phyloP scores from a whole-genome alignment of 2,113 vertebrate genomes.

The Lota lota region DNA sequence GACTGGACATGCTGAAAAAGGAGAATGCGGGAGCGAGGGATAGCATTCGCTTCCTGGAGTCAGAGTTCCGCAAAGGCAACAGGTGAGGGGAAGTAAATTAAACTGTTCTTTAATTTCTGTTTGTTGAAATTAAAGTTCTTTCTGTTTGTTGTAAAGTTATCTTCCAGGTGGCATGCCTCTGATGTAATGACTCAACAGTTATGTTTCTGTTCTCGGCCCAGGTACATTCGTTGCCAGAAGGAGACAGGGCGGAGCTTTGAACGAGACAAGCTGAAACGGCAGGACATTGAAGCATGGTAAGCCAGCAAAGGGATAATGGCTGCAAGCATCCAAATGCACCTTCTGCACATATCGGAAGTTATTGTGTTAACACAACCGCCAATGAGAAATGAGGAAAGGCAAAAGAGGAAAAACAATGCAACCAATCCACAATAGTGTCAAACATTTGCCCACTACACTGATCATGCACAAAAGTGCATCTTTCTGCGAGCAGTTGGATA shows the following conservation, averaged over 20 bases:
- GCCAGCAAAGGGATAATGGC: not conserved
- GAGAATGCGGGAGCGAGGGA: constrained; percentile 90
- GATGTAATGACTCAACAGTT: not conserved
- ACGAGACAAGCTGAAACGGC: constrained; percentile 90
- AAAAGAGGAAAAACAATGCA: no score
- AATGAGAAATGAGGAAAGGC: no score
- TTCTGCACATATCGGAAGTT: no score
- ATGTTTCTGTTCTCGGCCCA: constrained; percentile 34
- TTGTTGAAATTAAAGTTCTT: no score
- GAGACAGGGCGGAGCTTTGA: constrained; percentile 89
- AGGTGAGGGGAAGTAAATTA: constrained; percentile 68
- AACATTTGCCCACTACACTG: not conserved
- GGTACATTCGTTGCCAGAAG: constrained; percentile 96
- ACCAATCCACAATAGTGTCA: not conserved
- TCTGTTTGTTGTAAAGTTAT: no score
- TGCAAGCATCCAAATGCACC: no score
- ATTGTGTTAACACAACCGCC: no score
- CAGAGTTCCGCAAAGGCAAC: constrained; percentile 97
- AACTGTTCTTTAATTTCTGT: no score
- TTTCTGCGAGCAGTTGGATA: no score
- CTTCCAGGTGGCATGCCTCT: no score
- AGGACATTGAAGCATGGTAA: constrained; percentile 93
- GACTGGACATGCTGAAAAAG: constrained; percentile 92
- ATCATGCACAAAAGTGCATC: no score
- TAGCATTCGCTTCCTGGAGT: constrained; percentile 91